These are phyloP conservation scores for Contarinia nasturtii DNA, from an alignment of 1,140 invertebrate genomes.

Conservation along the genomic window DNA sequence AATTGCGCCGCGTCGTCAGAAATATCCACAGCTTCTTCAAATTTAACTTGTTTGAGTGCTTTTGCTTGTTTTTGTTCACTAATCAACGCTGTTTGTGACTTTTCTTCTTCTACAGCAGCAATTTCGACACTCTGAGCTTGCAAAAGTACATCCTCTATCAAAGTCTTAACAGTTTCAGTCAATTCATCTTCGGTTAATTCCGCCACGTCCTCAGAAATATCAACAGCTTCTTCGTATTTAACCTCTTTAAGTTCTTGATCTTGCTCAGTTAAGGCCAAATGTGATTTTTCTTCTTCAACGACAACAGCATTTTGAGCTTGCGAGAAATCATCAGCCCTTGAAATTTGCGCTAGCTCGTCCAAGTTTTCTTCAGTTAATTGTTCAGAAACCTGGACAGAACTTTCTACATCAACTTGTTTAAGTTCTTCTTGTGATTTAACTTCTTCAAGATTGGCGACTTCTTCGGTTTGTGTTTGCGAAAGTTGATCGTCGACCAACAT, in stretches of 20 bases:
- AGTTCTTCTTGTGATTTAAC: no score
- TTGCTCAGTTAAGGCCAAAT: slow-evolving; percentile 1
- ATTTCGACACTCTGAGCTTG: slow-evolving; percentile 7
- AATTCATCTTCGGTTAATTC: no score
- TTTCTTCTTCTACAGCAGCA: slow-evolving; percentile 3
- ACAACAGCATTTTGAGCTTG: no score
- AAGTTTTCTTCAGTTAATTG: no score
- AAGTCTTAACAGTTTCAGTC: background rate
- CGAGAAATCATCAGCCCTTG: no score
- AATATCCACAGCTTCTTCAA: slow-evolving; percentile 2
- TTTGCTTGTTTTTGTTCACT: slow-evolving; percentile 5
- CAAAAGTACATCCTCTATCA: slow-evolving; percentile 8
- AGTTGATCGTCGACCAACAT: background rate
- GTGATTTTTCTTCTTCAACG: background rate
- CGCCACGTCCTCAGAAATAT: no score
- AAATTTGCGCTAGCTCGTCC: no score
- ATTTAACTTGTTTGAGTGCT: slow-evolving; percentile 1
- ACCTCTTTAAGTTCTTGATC: slow-evolving; percentile 1
- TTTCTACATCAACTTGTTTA: no score
- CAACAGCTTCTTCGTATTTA: no score
- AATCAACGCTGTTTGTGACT: background rate
- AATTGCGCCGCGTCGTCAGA: slow-evolving; percentile 3
- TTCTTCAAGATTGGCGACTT: no score
- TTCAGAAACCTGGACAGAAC: no score
- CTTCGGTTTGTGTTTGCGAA: no score